Percentiles rank a stretch among this genome's conserved stretches.
phyloP scores from a whole-genome alignment of 2,113 vertebrate species.

The Sitta europaea region DNA sequence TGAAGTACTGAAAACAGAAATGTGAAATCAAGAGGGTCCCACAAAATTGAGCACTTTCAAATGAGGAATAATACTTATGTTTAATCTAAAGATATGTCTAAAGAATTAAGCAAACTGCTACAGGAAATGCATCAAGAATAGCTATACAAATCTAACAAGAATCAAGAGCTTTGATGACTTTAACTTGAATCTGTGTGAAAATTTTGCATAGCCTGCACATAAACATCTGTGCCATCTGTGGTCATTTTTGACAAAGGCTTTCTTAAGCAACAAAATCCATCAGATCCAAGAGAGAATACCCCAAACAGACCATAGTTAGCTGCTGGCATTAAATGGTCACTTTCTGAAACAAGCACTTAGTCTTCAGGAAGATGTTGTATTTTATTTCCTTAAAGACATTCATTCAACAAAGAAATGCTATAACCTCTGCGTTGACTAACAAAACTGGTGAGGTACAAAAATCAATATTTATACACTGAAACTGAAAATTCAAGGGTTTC shows the following conservation, averaged over 20 bases:
- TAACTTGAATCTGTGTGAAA: background rate
- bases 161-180: background rate
- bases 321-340: background rate
- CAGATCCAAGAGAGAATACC: background rate
- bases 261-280: background rate
- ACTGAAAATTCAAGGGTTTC: background rate
- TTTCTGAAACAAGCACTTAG: background rate
- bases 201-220: background rate
- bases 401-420: background rate
- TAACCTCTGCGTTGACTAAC: background rate
- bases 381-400: constrained; percentile 6
- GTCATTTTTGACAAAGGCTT: background rate
- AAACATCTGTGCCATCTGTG: background rate
- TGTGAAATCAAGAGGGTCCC: background rate
- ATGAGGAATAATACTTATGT: background rate
- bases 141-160: background rate
- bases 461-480: constrained; percentile 33
- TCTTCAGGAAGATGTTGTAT: background rate
- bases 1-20: background rate
- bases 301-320: background rate
- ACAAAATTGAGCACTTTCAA: background rate
- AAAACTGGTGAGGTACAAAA: background rate
- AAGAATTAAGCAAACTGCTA: background rate
- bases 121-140: background rate
- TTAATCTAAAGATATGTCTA: background rate